These are phyloP conservation scores for Podilymbus podiceps DNA, from an alignment of 2,113 vertebrate species.

Conservation along the genomic window DNA sequence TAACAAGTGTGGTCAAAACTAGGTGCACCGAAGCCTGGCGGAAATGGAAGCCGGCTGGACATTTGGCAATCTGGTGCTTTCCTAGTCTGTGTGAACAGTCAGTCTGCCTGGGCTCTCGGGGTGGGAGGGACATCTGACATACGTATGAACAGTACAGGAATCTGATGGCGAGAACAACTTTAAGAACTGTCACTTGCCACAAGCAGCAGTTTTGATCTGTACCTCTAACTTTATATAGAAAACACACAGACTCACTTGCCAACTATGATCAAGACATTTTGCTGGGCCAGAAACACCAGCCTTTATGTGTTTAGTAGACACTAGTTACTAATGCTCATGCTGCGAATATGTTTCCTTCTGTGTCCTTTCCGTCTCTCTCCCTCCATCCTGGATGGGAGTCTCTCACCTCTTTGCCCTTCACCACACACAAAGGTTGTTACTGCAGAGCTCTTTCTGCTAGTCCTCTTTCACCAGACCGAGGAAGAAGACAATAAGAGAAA, in stretches of 20 bases:
- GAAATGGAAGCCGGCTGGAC: neutral
- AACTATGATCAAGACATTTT: neutral
- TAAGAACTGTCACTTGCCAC: neutral
- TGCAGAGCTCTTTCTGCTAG: neutral
- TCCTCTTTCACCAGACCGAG: neutral
- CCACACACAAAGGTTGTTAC: neutral
- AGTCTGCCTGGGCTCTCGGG: neutral
- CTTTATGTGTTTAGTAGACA: neutral
- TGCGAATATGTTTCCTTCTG: neutral
- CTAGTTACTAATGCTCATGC: neutral
- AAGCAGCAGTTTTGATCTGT: neutral
- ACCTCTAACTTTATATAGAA: neutral
- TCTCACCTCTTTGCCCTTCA: neutral
- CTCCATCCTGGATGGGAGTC: neutral
- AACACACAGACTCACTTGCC: neutral
- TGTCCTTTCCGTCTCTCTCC: neutral
- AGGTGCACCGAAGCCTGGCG: neutral
- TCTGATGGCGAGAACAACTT: neutral
- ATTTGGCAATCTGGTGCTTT: neutral
- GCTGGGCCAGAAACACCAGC: neutral
- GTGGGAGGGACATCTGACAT: neutral
- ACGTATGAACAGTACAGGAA: neutral
- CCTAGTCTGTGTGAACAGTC: neutral
- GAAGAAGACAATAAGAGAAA: neutral
- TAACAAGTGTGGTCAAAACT: neutral